Evolutionary conservation across 92 coral and sea anemone species (phyloP), one percentile per base, ranked within the genome.

Genomic region (Plumapathes pennacea): DNA sequence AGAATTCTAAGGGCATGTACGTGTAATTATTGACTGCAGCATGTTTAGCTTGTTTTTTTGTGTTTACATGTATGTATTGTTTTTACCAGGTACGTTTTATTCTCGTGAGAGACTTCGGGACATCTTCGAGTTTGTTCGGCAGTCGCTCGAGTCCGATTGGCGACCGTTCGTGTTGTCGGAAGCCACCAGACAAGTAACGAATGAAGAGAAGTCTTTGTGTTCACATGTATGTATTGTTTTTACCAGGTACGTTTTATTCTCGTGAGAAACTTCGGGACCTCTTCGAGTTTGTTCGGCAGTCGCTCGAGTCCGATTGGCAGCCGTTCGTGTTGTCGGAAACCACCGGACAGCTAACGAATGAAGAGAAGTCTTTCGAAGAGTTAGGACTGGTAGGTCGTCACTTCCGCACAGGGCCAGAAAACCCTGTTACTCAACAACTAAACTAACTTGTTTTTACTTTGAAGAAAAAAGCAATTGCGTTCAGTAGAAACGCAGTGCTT

Each of bases 301-400:
- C 87, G 20, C 90, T 90, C 24, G 82, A 61, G 45, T 87, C 90
- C 46, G 97, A 90, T 57, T 90, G 97, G 97, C 91, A 81, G 62
- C 97, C 97, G 19, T 90, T 90, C 43, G 46, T 83, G 10, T 60
- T 90, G 29, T 78, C 85, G 20, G 97, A 90, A 38, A 74, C 96
- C 0, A 74, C 88, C 4, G 84, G 96, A 3, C 96, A 79, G 37
- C 83, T 88, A 10, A 88, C 80, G n/a, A 62, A 70, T 10, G 97
- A 90, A 50, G 83, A 90, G 20, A 62, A 90, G 13, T 58, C 80
- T 19, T 73, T 90, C 12, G 60, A 43, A 37, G 96, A 87, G 25
- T 53, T 90, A 4, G 91, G 96, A 2, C 64, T 90, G 83, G 97
- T 90, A 50, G 83, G 97, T 58, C n/a, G n/a, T n/a, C n/a, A n/a